Percentiles rank a stretch among this genome's conserved stretches.
Conservation (phyloP, 1,140 invertebrate species). For the Hesperophylax magnus region DNA sequence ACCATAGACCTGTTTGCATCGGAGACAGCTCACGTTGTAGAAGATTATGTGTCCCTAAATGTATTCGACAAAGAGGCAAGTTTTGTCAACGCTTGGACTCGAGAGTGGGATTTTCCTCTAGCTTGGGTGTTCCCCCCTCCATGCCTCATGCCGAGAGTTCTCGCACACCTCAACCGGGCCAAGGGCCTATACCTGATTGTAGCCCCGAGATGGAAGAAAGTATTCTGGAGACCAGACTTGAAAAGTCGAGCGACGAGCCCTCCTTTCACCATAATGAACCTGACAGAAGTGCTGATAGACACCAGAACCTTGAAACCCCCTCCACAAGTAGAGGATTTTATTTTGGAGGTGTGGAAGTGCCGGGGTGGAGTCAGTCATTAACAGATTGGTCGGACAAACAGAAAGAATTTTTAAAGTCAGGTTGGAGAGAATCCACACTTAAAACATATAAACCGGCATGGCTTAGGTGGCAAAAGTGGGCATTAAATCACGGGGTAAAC, state of each 20-base stretch:
- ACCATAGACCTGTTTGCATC: too few species aligned
- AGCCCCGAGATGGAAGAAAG: constrained; percentile 60
- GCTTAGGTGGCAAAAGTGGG: constrained; percentile 46
- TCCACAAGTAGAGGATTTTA: constrained; percentile 50
- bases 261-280: too few species aligned
- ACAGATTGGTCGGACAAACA: constrained; percentile 50
- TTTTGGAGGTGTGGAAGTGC: constrained; percentile 61
- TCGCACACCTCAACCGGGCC: constrained; percentile 60
- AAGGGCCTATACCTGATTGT: constrained; percentile 58
- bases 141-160: constrained; percentile 59
- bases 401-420: constrained; percentile 44
- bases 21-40: too few species aligned
- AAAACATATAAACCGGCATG: constrained; percentile 50
- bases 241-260: constrained; percentile 56
- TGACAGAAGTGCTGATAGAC: constrained; percentile 50
- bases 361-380: constrained; percentile 56
- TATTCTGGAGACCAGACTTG: constrained; percentile 62
- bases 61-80: too few species aligned
- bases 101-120: too few species aligned
- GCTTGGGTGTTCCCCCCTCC: too few species aligned
- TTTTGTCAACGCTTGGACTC: too few species aligned
- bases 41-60: too few species aligned
- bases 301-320: constrained; percentile 48
- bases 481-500: background rate
- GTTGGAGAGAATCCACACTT: constrained; percentile 57